Conservation (phyloP, 30 jellyfish, hydroid and myxozoan genomes). For the Hydractinia symbiolongicarpus region DNA sequence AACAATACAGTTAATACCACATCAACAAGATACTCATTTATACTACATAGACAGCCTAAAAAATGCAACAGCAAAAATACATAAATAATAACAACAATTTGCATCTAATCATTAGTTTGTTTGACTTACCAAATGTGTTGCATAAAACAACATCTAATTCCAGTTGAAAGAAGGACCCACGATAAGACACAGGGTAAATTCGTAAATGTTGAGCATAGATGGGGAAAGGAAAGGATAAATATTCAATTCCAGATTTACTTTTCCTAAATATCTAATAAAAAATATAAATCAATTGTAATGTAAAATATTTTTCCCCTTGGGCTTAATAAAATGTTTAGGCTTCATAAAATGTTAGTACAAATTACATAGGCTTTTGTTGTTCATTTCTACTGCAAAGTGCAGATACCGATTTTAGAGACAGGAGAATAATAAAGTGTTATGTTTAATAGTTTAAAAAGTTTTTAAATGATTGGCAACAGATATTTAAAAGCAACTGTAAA, state of each 20-base stretch:
- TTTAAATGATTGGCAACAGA: too few species aligned
- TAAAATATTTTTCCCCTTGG: too few species aligned
- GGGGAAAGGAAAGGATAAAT: neutral
- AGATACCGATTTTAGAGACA: neutral
- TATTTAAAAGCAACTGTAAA: too few species aligned
- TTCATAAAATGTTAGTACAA: neutral
- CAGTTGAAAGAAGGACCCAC: neutral
- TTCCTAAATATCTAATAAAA: too few species aligned
- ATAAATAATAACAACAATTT: too few species aligned
- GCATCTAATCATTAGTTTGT: too few species aligned
- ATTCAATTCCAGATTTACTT: neutral
- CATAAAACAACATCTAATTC: constrained; percentile 11
- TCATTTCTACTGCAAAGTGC: neutral
- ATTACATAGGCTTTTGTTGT: neutral
- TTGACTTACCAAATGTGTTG: neutral
- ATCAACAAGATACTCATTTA: too few species aligned
- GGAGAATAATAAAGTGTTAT: neutral
- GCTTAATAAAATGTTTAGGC: neutral
- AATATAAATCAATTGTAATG: too few species aligned
- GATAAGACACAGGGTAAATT: neutral
- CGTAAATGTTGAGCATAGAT: neutral
- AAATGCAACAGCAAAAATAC: too few species aligned
- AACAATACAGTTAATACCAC: too few species aligned
- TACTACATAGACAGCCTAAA: too few species aligned
- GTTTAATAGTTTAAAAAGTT: too few species aligned